Conservation (phyloP, 2,113 vertebrate genomes). For the Pyrgilauda ruficollis region DNA sequence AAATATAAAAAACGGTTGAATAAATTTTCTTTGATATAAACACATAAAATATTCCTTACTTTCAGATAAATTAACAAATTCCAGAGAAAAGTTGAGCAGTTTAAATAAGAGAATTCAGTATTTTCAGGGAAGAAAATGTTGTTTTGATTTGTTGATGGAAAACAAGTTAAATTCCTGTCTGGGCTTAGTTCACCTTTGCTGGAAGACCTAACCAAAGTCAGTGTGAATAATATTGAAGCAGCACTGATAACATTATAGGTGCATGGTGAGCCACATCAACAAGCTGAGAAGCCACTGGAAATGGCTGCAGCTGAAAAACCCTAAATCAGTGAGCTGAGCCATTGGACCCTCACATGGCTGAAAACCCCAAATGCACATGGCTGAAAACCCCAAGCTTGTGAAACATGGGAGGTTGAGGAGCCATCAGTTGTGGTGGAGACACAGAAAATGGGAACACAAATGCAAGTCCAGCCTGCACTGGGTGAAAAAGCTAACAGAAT, state of each 20-base stretch:
- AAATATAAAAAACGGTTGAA: not conserved
- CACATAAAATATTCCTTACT: not conserved
- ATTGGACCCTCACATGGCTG: not conserved
- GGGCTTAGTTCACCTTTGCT: not conserved
- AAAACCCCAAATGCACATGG: not conserved
- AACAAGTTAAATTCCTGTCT: not conserved
- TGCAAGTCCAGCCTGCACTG: fast-evolving
- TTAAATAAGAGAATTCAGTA: not conserved
- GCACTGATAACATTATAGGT: not conserved
- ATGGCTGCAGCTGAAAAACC: not conserved
- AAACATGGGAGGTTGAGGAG: not conserved
- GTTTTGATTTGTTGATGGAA: not conserved
- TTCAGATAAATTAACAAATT: not conserved
- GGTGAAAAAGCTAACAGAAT: not conserved
- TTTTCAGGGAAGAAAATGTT: not conserved
- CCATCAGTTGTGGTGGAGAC: not conserved
- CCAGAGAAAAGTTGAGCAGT: not conserved
- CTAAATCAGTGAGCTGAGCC: not conserved
- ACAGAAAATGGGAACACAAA: not conserved
- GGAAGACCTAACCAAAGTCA: not conserved
- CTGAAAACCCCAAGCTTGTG: not conserved
- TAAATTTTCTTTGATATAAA: not conserved
- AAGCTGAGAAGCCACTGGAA: not conserved
- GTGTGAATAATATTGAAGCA: not conserved
- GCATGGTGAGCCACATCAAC: not conserved